Evolutionary conservation across 2,113 vertebrate species (phyloP), one percentile per base, ranked within the genome.

Genomic region (Gambusia affinis): DNA sequence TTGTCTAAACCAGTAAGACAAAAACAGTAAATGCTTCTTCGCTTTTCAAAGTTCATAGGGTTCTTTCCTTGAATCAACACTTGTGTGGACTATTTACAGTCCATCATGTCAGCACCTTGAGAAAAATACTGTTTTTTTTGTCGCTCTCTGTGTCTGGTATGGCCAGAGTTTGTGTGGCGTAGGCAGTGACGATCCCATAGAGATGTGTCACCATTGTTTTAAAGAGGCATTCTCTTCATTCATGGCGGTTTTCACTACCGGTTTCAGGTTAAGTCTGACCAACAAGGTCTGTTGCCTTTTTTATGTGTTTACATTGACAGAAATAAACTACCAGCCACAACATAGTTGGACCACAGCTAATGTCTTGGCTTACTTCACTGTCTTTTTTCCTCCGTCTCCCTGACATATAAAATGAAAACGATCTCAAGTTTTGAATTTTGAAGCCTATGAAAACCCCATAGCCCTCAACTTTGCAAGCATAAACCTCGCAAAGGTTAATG

Each of bases 1-100:
- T 90, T 92, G 89, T 93, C 89, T 91, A 93, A 92, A 93, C 92
- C 92, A 93, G 89, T 93, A 92, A 93, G 91, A 94, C 91, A 93
- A 93, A 89, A 92, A 91, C 87, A 90, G 81, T 64, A 87, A 88
- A 87, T 75, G 60, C 78, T 85, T 90, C 76, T 90, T 85, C 82
- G 84, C 79, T 76, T 75, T 67, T 66, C 82, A 92, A 90, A 88
- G 83, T 86, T 78, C 79, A 87, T 79, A 37, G 69, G 78, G 80
- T 90, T 86, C 64, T 85, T 82, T 80, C 73, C 81, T 76, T 75
- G 78, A 87, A 85, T 80, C 7, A 30, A 83, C 81, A 70, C 12
- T 75, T 76, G 78, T 11, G 28, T 73, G 68, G 75, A 89, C 78
- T 88, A 85, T 90, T 76, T 88, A 84, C 82, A 91, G 76, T 81